Conservation (phyloP, 2,888 invertebrate species). For the Xanthorhoe designata region DNA sequence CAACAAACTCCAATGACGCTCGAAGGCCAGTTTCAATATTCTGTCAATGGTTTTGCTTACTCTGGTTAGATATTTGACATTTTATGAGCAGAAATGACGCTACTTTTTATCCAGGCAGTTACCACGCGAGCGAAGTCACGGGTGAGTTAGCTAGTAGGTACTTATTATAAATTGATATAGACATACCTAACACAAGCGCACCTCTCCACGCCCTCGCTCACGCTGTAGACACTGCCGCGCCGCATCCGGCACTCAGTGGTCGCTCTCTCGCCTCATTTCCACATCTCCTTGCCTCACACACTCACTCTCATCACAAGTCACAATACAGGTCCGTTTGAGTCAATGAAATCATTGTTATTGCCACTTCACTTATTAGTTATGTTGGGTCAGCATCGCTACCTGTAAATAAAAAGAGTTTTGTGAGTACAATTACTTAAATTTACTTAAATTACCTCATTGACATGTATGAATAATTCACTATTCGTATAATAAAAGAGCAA, state of each 20-base stretch:
- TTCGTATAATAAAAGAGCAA: too few relatives aligned
- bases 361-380: constrained; percentile 33
- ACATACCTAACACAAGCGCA: constrained; percentile 75
- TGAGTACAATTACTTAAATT: too few relatives aligned
- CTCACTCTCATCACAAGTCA: constrained; percentile 47
- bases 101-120: too few relatives aligned
- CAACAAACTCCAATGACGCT: too few relatives aligned
- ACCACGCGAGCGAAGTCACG: too few relatives aligned
- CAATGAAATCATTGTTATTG: constrained; percentile 35
- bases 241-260: constrained; percentile 73
- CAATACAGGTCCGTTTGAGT: constrained; percentile 35
- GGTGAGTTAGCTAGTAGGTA: neutral
- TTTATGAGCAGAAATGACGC: too few relatives aligned
- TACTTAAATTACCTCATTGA: too few relatives aligned
- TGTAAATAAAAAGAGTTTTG: constrained; percentile 18
- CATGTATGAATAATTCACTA: too few relatives aligned
- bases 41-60: too few relatives aligned
- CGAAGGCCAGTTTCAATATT: too few relatives aligned
- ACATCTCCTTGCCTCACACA: constrained; percentile 58
- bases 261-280: constrained; percentile 66
- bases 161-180: too few relatives aligned
- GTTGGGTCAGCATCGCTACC: constrained; percentile 35
- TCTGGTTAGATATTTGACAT: too few relatives aligned
- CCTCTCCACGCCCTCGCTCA: constrained; percentile 82
- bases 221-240: constrained; percentile 81